Conservation (phyloP, 1,140 invertebrate genomes). For the Ostrea edulis region DNA sequence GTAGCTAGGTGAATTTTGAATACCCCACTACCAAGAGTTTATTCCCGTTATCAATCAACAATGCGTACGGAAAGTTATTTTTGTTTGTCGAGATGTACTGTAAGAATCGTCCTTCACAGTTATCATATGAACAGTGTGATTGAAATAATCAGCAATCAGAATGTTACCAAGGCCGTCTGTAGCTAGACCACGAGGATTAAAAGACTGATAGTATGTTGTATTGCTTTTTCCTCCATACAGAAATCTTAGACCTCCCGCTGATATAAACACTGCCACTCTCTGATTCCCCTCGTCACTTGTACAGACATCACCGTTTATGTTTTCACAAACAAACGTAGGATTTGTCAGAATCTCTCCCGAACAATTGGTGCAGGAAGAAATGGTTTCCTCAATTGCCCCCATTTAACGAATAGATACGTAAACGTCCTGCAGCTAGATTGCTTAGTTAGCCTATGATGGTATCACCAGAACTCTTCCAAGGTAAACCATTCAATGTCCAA, state of each 20-base stretch:
- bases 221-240: neutral
- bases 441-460: neutral
- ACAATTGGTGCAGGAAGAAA: neutral
- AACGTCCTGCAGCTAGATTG: neutral
- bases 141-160: neutral
- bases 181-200: neutral
- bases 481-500: neutral
- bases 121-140: neutral
- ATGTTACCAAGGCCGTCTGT: neutral
- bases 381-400: neutral
- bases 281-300: neutral
- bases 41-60: neutral
- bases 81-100: neutral
- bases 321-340: neutral
- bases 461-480: neutral
- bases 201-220: neutral
- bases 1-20: neutral
- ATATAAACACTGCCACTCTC: neutral
- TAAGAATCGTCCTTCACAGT: neutral
- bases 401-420: neutral
- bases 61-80: neutral
- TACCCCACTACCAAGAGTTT: neutral
- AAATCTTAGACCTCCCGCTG: neutral
- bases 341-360: neutral
- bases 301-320: neutral